Conservation (phyloP, 2,888 invertebrate genomes). For the Hololepta plana region DNA sequence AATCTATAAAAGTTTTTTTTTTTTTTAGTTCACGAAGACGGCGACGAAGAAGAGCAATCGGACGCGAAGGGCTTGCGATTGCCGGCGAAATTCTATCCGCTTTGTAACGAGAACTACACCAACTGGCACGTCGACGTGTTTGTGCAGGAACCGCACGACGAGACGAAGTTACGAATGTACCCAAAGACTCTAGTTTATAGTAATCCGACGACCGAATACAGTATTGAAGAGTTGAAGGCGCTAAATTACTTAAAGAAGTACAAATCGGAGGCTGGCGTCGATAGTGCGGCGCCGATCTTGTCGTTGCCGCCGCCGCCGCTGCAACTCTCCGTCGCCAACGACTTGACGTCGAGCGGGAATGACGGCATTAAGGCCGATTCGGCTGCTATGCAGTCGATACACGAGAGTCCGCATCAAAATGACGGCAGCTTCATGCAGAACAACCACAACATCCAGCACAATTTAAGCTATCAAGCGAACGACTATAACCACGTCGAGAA, state of each 20-base stretch:
- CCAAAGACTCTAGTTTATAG: conserved; percentile 42
- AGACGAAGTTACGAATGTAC: conserved; percentile 45
- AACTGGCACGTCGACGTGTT: conserved; percentile 35
- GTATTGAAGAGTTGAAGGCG: conserved; percentile 60
- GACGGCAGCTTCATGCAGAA: too few species aligned
- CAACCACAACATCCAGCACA: too few species aligned
- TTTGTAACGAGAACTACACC: conserved; percentile 31
- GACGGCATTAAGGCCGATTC: too few species aligned
- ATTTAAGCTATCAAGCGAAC: too few species aligned
- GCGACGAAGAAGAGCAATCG: conserved; percentile 20
- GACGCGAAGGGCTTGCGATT: conserved; percentile 11
- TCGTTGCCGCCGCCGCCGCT: too few species aligned
- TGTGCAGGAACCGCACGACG: conserved; percentile 42
- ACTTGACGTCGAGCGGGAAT: too few species aligned
- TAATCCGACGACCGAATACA: conserved; percentile 44
- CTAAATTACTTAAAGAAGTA: conserved; percentile 38
- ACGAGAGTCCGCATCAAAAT: too few species aligned
- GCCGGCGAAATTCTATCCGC: conserved; percentile 12
- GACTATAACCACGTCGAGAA: too few species aligned
- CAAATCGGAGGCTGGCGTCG: too few species aligned
- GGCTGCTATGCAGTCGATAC: too few species aligned
- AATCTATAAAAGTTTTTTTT: conserved; percentile 5
- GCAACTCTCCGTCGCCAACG: too few species aligned
- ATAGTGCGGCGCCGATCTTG: too few species aligned
- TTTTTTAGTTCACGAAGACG: conserved; percentile 44